Conservation (phyloP, 1,140 invertebrate species). For the Drosophila jambulina region DNA sequence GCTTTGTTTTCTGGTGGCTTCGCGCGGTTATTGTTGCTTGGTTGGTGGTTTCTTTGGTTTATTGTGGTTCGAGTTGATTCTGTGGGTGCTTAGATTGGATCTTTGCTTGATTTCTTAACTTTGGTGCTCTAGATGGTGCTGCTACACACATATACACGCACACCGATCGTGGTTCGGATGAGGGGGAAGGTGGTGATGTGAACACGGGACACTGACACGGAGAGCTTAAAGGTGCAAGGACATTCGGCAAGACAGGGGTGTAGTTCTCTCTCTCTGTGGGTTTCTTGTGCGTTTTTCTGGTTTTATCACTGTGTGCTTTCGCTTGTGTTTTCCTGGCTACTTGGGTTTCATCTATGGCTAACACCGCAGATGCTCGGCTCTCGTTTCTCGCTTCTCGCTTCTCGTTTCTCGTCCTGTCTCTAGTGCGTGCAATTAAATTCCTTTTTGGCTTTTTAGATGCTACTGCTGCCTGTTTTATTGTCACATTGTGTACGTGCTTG, state of each 20-base stretch:
- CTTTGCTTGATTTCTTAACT: conserved; percentile 11
- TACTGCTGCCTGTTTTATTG: conserved; percentile 68
- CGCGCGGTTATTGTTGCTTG: conserved; percentile 31
- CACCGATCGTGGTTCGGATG: conserved; percentile 47
- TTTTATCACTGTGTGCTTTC: conserved; percentile 26
- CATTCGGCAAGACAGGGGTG: conserved; percentile 28
- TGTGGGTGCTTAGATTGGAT: conserved; percentile 31
- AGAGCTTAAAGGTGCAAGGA: conserved; percentile 46
- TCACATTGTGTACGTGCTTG: conserved; percentile 76
- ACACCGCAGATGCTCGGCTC: background rate
- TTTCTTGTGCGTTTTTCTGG: conserved; percentile 18
- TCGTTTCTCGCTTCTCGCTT: background rate
- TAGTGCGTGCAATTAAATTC: conserved; percentile 55
- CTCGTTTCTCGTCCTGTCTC: conserved; percentile 24
- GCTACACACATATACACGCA: conserved; percentile 47
- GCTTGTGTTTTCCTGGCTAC: conserved; percentile 19
- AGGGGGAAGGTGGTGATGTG: conserved; percentile 18
- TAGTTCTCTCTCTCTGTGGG: conserved; percentile 3
- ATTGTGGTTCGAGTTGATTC: conserved; percentile 9
- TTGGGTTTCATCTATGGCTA: conserved; percentile 14
- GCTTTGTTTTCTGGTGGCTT: conserved; percentile 24
- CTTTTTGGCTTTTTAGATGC: conserved; percentile 37
- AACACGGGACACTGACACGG: conserved; percentile 20
- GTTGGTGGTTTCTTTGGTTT: conserved; percentile 29
- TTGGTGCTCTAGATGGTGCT: conserved; percentile 33